A percentile compares a stretch with the other conserved stretches of the same genome.
Conservation (phyloP, 2,797 vertebrate species). For the Leptodactylus fallax region DNA sequence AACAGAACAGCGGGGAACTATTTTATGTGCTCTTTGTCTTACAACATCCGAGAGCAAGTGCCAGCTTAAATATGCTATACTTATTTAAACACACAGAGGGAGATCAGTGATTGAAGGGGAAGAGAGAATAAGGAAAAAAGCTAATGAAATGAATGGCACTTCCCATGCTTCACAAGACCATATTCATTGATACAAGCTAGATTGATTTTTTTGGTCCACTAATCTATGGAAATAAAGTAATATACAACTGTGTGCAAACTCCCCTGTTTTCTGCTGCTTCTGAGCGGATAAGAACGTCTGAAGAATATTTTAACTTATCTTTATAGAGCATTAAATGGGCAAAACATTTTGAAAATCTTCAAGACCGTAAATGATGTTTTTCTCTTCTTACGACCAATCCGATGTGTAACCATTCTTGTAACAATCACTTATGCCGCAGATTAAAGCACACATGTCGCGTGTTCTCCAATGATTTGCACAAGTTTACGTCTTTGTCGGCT, state of each 20-base stretch:
- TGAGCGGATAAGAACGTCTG: not conserved
- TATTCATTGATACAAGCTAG: conserved; percentile 43
- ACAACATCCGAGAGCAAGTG: conserved; percentile 60
- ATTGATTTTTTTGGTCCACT: conserved; percentile 47
- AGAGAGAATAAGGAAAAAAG: conserved; percentile 43
- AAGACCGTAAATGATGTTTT: conserved; percentile 18
- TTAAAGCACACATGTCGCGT: not conserved
- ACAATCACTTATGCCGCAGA: conserved; percentile 27
- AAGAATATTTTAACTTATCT: conserved; percentile 27
- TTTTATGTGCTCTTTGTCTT: conserved; percentile 65
- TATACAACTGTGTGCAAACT: conserved; percentile 33
- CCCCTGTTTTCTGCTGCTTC: not conserved
- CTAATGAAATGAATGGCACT: conserved; percentile 57
- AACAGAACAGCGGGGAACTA: conserved; percentile 61
- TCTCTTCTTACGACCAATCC: conserved; percentile 11
- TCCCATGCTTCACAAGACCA: conserved; percentile 48
- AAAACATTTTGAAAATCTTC: conserved; percentile 29
- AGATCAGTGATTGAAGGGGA: conserved; percentile 59
- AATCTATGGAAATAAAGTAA: conserved; percentile 42
- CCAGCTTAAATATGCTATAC: conserved; percentile 64
- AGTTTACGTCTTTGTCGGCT: not conserved
- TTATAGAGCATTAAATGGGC: conserved; percentile 34
- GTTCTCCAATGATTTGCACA: conserved; percentile 3
- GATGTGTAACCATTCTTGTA: conserved; percentile 13
- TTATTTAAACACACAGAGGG: conserved; percentile 66